phyloP scores from a whole-genome alignment of 2,113 vertebrate species.

The Anser brachyrhynchus region DNA sequence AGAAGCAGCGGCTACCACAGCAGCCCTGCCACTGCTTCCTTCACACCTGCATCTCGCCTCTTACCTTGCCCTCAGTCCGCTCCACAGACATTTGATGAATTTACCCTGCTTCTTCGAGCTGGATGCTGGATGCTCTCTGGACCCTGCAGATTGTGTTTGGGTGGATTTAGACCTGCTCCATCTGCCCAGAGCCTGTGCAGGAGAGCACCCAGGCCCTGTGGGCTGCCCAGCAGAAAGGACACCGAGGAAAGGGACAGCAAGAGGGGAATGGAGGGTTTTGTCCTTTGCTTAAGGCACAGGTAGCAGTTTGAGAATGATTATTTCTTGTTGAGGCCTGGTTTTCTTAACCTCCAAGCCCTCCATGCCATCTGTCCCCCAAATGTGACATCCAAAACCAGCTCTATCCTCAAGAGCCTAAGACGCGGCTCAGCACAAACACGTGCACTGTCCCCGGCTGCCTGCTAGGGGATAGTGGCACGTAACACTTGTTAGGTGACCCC shows the following conservation, averaged over 20 bases:
- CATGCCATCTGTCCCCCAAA: neutral
- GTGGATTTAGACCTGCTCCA: neutral
- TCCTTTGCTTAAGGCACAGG: neutral
- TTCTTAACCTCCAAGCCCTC: neutral
- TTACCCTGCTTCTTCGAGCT: neutral
- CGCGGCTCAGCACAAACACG: neutral
- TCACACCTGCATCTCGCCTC: neutral
- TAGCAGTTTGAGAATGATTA: neutral
- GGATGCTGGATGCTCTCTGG: neutral
- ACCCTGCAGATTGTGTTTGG: neutral
- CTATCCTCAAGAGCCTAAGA: neutral
- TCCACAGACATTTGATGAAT: neutral
- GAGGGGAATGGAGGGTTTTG: neutral
- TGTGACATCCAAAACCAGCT: neutral
- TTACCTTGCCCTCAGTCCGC: neutral
- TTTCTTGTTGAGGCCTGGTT: neutral
- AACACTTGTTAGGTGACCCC: neutral
- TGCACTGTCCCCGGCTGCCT: too few species aligned
- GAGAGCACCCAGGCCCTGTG: fast-evolving
- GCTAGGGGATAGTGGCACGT: too few species aligned
- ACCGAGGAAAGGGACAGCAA: neutral
- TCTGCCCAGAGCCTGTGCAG: neutral
- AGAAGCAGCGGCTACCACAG: neutral
- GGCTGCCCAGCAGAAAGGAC: neutral
- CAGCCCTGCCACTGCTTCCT: neutral